Evolutionary conservation across 2,888 invertebrate species (phyloP), one percentile per base, ranked within the genome.

Genomic region (Myopa testacea): DNA sequence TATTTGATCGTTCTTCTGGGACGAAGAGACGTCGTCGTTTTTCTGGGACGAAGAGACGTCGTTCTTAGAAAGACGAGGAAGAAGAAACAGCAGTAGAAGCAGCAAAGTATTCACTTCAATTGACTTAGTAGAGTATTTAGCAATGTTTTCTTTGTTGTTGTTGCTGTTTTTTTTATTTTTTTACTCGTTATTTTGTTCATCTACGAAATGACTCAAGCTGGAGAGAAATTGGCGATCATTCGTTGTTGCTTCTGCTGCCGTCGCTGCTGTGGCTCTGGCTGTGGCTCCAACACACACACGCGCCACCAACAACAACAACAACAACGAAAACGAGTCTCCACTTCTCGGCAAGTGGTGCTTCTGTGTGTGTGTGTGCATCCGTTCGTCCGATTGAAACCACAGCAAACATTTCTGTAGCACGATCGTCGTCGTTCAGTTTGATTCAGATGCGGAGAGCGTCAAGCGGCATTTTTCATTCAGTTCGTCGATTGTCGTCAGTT

Each of bases 401-500:
- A 40, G 74, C 38, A 19, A 73, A 73, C 38, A 55, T 70, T 8
- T 55, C 37, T 16, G 26, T 38, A 50, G 70, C 70, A 70, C 55
- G 70, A 70, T 55, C 70, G 19, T 19, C 50, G 38, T 6, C 55
- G 55, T 16, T 75, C 69, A 75, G 75, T 75, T 10, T 75, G 75
- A 69, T 69, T 68, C 60, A 60, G 75, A 60, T n/a, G 26, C 55
- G 68, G 19, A 45, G 38, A 26, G 60, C 19, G 34, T 38, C 75
- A 45, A 68, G 58, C 75, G 68, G 58, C 75, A 55, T n/a, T 60
- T 38, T 38, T 71, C 45, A 26, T 52, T 45, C 37, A 26, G 55
- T 12, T 38, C 34, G 69, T 52, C 58, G 58, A 14, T 45, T 19
- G 58, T 58, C 12, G 16, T 37, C 65, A 37, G 34, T 55, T 3